Percentiles rank a stretch among this genome's conserved stretches.
Evolutionary conservation across 2,888 invertebrate species (phyloP).

Genomic region (Synanthedon tipuliformis): DNA sequence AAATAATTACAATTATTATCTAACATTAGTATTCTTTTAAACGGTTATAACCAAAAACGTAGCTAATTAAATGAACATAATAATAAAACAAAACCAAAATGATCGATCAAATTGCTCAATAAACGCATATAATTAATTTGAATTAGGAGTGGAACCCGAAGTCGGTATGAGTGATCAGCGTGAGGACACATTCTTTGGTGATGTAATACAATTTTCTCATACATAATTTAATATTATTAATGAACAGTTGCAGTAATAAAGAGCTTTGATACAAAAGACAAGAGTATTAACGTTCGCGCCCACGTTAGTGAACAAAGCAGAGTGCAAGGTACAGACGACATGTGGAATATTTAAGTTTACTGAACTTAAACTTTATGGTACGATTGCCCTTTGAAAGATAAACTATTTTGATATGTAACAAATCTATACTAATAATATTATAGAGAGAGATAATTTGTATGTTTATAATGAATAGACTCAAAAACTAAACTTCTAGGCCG

Average conservation of each 20-base stretch:
- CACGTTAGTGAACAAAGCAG: constrained; percentile 16
- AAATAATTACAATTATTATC: too few relatives aligned
- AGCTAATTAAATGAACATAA: constrained; percentile 2
- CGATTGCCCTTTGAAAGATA: too few relatives aligned
- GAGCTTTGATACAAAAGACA: constrained; percentile 32
- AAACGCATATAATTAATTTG: constrained; percentile 23
- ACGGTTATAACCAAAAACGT: neutral
- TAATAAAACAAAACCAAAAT: constrained; percentile 11
- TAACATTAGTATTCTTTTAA: too few relatives aligned
- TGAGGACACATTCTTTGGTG: constrained; percentile 19
- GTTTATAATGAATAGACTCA: too few relatives aligned
- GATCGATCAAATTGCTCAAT: constrained; percentile 26
- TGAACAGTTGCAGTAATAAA: constrained; percentile 31
- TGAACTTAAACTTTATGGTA: too few relatives aligned
- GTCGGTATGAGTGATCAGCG: constrained; percentile 14
- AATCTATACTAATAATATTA: too few relatives aligned
- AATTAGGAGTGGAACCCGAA: constrained; percentile 16
- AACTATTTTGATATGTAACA: too few relatives aligned
- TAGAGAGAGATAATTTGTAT: too few relatives aligned
- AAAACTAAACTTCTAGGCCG: too few relatives aligned
- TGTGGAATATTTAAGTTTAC: neutral
- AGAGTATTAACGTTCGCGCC: constrained; percentile 35
- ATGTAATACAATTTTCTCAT: constrained; percentile 23
- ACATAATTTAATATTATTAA: constrained; percentile 16
- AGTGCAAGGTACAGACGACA: neutral